Conservation (phyloP, 2,888 invertebrate genomes). For the Orthonychiurus folsomi region DNA sequence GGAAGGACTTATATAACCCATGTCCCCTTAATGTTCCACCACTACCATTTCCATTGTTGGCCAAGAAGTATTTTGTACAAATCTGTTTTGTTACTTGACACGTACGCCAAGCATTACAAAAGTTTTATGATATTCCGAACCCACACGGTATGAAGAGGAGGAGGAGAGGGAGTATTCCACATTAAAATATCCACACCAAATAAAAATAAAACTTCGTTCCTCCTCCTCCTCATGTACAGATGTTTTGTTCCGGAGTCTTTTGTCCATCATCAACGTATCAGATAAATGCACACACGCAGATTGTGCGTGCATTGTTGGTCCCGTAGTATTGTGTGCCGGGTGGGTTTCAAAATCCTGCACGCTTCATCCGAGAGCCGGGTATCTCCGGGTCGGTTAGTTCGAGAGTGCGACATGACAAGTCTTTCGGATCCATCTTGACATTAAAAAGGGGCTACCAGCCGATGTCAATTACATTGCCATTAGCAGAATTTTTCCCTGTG, state of each 20-base stretch:
- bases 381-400: too few species aligned
- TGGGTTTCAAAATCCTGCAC: background rate
- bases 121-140: background rate
- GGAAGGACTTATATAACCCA: background rate
- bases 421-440: background rate
- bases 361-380: too few species aligned
- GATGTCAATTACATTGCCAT: too few species aligned
- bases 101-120: background rate
- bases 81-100: background rate
- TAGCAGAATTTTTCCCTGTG: too few species aligned
- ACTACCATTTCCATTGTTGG: background rate
- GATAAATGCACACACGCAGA: background rate
- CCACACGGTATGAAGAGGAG: too few species aligned
- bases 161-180: too few species aligned
- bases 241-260: background rate
- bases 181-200: background rate
- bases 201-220: background rate
- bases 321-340: background rate
- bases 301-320: background rate
- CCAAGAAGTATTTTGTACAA: background rate
- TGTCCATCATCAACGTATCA: background rate
- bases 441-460: background rate
- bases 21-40: background rate
- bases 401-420: background rate
- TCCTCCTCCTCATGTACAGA: background rate